A percentile compares a stretch with the other conserved stretches of the same genome.
These are phyloP conservation scores for Listronotus oregonensis DNA, from an alignment of 1,140 invertebrate species.

Conservation along the genomic window DNA sequence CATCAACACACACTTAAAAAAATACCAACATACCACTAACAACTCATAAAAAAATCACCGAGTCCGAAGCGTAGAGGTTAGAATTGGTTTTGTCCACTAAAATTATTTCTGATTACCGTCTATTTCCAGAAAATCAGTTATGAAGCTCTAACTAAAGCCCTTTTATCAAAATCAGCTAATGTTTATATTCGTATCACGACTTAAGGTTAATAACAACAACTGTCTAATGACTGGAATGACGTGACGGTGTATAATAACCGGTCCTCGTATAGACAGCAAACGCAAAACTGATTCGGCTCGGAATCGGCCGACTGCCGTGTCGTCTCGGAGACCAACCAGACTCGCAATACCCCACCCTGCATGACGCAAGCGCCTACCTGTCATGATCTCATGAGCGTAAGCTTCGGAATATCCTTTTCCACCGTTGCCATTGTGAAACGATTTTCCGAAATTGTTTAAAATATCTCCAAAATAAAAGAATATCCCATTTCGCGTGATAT, in stretches of 20 bases:
- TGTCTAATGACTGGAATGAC: slow-evolving; percentile 22
- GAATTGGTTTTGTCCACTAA: slow-evolving; percentile 32
- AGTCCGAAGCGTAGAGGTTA: slow-evolving; percentile 34
- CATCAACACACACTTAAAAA: slow-evolving; percentile 39
- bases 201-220: slow-evolving; percentile 29
- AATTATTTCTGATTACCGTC: slow-evolving; percentile 14
- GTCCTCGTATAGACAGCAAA: slow-evolving; percentile 19
- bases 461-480: too few relatives aligned
- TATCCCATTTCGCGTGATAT: too few relatives aligned
- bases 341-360: slow-evolving; percentile 26
- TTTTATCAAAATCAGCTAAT: slow-evolving; percentile 1
- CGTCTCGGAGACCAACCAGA: slow-evolving; percentile 27
- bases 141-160: not conserved
- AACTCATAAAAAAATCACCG: slow-evolving; percentile 26
- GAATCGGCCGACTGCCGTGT: slow-evolving; percentile 28
- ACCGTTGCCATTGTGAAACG: not conserved
- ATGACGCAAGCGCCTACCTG: slow-evolving; percentile 36
- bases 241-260: slow-evolving; percentile 13
- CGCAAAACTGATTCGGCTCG: slow-evolving; percentile 23
- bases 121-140: slow-evolving; percentile 5
- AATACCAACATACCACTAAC: slow-evolving; percentile 35
- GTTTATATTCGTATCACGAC: slow-evolving; percentile 25
- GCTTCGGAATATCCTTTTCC: slow-evolving; percentile 8
- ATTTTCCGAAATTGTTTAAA: too few relatives aligned
- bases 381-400: slow-evolving; percentile 16